Conservation (phyloP, 2,113 vertebrate species). For the Myiopsitta monachus region DNA sequence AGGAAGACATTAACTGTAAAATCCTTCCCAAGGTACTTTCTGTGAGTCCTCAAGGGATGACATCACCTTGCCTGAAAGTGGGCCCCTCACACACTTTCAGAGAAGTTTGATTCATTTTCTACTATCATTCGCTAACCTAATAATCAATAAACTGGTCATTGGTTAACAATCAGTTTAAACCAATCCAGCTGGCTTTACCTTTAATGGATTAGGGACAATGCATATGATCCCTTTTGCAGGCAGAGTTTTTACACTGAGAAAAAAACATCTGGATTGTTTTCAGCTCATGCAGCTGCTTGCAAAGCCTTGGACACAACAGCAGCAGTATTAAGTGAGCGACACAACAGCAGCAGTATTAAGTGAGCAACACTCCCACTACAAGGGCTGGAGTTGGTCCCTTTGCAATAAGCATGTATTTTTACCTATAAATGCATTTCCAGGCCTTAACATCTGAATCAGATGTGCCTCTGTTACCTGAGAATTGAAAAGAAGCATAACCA, state of each 20-base stretch:
- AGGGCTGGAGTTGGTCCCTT: background rate
- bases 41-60: background rate
- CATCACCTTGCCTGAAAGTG: background rate
- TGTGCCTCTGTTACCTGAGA: background rate
- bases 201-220: background rate
- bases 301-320: background rate
- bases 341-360: background rate
- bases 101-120: background rate
- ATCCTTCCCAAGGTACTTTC: background rate
- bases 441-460: background rate
- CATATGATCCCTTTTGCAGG: background rate
- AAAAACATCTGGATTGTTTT: background rate
- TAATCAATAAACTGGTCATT: background rate
- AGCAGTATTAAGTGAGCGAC: background rate
- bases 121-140: background rate
- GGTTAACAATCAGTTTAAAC: background rate
- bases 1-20: background rate
- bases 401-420: background rate
- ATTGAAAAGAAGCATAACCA: background rate
- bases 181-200: background rate
- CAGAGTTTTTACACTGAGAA: background rate
- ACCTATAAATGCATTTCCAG: background rate
- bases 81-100: background rate
- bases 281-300: background rate
- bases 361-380: background rate